phyloP scores from a whole-genome alignment of 1,140 invertebrate genomes.

The Lordiphosa collinella region DNA sequence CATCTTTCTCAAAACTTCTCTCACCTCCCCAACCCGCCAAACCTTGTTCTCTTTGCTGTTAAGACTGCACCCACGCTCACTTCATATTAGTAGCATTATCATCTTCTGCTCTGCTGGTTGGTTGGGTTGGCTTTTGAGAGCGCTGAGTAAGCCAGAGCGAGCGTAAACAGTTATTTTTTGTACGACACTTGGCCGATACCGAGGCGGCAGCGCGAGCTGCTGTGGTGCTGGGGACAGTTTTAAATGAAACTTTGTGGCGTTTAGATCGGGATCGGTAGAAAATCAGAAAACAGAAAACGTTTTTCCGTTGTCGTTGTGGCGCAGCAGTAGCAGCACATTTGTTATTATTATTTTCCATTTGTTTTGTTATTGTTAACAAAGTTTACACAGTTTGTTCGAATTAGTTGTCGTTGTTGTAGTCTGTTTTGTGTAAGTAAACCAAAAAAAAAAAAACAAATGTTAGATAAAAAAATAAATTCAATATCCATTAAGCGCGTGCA shows the following conservation, averaged over 20 bases:
- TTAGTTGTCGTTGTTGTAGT: background rate
- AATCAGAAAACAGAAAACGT: slow-evolving; percentile 7
- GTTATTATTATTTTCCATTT: background rate
- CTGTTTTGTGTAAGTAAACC: slow-evolving; percentile 1
- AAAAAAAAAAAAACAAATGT: background rate
- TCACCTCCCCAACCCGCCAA: too few species aligned
- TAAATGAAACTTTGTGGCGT: slow-evolving; percentile 52
- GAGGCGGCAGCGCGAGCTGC: background rate
- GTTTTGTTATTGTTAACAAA: slow-evolving; percentile 12
- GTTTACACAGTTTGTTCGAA: background rate
- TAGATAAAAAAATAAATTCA: slow-evolving; percentile 9
- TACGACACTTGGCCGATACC: slow-evolving; percentile 53
- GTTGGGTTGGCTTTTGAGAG: too few species aligned
- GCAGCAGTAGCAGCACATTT: slow-evolving; percentile 12
- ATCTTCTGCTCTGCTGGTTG: too few species aligned
- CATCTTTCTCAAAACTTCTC: too few species aligned
- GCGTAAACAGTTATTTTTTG: slow-evolving; percentile 4
- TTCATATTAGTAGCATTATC: too few species aligned
- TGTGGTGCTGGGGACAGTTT: slow-evolving; percentile 59
- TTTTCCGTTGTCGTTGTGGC: slow-evolving; percentile 10
- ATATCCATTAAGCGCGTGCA: slow-evolving; percentile 14
- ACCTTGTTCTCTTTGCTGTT: too few species aligned
- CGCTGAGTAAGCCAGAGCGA: too few species aligned
- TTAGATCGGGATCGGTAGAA: slow-evolving; percentile 24
- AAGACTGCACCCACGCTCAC: too few species aligned